Conservation (phyloP, 1,140 invertebrate genomes). For the Lepidurus couesii region DNA sequence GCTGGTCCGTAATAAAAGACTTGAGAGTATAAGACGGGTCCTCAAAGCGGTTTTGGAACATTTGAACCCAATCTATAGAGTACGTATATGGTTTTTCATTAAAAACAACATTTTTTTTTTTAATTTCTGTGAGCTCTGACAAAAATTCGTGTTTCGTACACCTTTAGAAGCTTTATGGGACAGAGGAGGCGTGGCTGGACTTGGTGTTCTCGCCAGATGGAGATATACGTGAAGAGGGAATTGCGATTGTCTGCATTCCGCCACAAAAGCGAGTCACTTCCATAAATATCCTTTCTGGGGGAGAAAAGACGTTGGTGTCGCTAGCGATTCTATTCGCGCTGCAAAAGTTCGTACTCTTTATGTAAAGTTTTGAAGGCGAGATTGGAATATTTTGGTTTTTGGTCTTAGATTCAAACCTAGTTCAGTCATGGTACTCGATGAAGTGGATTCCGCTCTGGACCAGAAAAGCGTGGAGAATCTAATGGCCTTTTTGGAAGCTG, state of each 20-base stretch:
- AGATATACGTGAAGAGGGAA: neutral
- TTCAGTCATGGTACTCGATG: neutral
- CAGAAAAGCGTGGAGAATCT: neutral
- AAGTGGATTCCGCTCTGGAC: neutral
- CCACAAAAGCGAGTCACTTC: neutral
- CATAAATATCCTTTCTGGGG: neutral
- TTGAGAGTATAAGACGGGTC: neutral
- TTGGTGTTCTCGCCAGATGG: neutral
- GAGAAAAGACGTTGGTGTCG: neutral
- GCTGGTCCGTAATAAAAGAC: neutral
- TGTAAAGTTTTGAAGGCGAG: neutral
- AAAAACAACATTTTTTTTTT: neutral
- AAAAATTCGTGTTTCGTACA: neutral
- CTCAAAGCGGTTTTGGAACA: neutral
- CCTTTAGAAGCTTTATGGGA: neutral
- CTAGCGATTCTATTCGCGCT: neutral
- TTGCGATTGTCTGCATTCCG: neutral
- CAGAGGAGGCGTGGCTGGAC: neutral
- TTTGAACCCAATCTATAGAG: neutral
- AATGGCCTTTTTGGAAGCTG: neutral
- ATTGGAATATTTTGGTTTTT: neutral
- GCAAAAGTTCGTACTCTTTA: neutral
- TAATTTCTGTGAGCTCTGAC: neutral
- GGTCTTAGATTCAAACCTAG: neutral
- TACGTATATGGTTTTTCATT: neutral